Conservation (phyloP, 2,113 vertebrate genomes). For the Nycticryphes semicollaris region DNA sequence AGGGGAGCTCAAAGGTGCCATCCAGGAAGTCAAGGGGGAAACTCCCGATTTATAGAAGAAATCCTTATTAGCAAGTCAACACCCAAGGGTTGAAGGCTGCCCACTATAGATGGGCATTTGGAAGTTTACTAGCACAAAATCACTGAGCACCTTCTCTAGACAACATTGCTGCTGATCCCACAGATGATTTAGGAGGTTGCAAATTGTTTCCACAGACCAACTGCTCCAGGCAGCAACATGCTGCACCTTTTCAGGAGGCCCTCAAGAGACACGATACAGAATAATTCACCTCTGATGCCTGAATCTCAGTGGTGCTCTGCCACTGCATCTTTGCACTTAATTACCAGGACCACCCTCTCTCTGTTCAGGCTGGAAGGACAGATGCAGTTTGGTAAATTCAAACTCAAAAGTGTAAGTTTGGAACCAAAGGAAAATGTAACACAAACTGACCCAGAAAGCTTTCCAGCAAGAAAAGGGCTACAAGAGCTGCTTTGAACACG, state of each 20-base stretch:
- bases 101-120: not conserved
- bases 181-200: not conserved
- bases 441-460: not conserved
- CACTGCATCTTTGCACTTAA: not conserved
- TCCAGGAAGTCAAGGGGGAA: not conserved
- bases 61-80: not conserved
- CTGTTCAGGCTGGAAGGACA: not conserved
- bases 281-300: not conserved
- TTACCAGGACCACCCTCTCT: not conserved
- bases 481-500: not conserved
- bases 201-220: not conserved
- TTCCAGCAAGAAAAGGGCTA: not conserved
- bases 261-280: not conserved
- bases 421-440: not conserved
- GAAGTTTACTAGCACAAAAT: not conserved
- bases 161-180: not conserved
- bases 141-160: not conserved
- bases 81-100: not conserved
- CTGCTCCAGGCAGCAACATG: not conserved
- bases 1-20: not conserved
- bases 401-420: not conserved
- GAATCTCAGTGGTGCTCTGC: not conserved
- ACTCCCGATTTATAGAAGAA: not conserved
- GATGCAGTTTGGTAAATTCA: not conserved
- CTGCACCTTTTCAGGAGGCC: not conserved